These are phyloP conservation scores for Himalopsyche tibetana DNA, from an alignment of 2,888 invertebrate genomes.

Conservation along the genomic window DNA sequence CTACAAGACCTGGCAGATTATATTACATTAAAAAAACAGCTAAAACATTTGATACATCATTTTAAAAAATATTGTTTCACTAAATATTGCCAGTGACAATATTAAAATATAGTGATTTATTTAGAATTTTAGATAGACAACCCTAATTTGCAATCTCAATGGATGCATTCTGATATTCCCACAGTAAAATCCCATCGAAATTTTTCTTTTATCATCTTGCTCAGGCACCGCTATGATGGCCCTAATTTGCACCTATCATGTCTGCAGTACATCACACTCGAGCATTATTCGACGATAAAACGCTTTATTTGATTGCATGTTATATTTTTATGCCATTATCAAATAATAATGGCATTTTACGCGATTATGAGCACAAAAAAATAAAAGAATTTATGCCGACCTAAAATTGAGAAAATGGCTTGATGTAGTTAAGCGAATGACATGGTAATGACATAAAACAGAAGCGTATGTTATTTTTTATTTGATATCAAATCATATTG, in stretches of 20 bases:
- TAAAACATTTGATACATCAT: no score
- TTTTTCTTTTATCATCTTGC: conserved; percentile 20
- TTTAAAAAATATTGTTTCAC: no score
- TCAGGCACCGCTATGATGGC: not conserved
- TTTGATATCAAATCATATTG: no score
- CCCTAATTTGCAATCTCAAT: no score
- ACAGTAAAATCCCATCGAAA: conserved; percentile 3
- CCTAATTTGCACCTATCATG: conserved; percentile 39
- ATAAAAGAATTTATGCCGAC: conserved; percentile 16
- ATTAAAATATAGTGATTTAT: no score
- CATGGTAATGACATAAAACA: conserved; percentile 12
- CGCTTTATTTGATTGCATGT: conserved; percentile 29
- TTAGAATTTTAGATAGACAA: no score
- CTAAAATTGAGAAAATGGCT: conserved; percentile 1
- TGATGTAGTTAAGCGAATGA: not conserved
- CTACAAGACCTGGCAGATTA: no score
- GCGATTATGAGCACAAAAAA: not conserved
- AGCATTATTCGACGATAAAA: conserved; percentile 19
- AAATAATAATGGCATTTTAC: not conserved
- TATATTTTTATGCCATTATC: conserved; percentile 36
- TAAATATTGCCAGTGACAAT: no score
- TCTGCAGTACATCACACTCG: not conserved
- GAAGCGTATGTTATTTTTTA: not conserved
- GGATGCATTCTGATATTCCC: not conserved
- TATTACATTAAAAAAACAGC: no score